Evolutionary conservation across 2,797 vertebrate species (phyloP).

Genomic region (Acrocephalus scirpaceus): DNA sequence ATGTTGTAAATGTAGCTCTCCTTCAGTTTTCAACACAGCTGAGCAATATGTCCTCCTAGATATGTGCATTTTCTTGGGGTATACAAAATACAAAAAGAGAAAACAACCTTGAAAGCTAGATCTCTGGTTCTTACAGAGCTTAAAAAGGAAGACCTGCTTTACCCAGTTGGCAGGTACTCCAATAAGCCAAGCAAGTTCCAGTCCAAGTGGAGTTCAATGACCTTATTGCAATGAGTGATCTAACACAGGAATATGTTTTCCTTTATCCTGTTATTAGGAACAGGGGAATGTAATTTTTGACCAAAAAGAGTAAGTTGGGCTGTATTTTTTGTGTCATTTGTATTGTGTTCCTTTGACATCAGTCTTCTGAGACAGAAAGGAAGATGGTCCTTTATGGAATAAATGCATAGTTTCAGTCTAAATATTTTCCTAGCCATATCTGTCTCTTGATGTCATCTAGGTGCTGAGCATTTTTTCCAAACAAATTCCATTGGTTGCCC

Average conservation of each 20-base stretch:
- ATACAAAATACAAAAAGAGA: background rate
- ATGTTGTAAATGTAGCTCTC: background rate
- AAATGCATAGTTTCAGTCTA: background rate
- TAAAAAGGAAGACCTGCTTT: background rate
- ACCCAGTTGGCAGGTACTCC: background rate
- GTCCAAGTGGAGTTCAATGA: background rate
- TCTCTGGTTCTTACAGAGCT: background rate
- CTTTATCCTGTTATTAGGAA: background rate
- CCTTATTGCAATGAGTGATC: background rate
- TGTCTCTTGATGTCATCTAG: background rate
- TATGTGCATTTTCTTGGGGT: background rate
- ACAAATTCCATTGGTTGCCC: constrained; percentile 30
- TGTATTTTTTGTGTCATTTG: background rate
- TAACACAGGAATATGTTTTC: background rate
- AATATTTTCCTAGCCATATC: background rate
- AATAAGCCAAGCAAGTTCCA: background rate
- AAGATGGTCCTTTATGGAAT: background rate
- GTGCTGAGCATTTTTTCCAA: background rate
- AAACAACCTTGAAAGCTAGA: background rate
- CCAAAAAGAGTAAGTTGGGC: background rate
- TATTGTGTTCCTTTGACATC: background rate
- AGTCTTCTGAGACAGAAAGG: background rate
- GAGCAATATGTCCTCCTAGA: background rate
- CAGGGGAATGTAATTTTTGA: background rate
- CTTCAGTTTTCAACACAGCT: background rate